phyloP scores from a whole-genome alignment of 2,888 invertebrate genomes.

The Malacosoma neustria region DNA sequence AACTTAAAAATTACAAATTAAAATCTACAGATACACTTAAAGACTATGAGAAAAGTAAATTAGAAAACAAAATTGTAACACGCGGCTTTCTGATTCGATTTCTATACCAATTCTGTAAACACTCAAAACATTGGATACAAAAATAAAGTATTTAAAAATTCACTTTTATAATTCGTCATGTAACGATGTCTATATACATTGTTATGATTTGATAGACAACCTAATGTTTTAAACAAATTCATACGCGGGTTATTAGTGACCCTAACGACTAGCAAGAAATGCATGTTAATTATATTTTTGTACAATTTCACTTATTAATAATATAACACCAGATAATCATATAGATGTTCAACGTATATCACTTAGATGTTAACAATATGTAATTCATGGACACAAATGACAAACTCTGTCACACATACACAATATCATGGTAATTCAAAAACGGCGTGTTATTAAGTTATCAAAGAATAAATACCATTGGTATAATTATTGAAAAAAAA shows the following conservation, averaged over 20 bases:
- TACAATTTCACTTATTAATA: constrained; percentile 69
- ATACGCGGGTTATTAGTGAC: constrained; percentile 49
- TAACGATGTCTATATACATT: constrained; percentile 7
- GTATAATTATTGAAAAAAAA: too few species aligned
- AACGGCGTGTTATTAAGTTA: too few species aligned
- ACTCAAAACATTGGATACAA: constrained; percentile 66
- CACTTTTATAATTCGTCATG: constrained; percentile 19
- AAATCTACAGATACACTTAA: not conserved
- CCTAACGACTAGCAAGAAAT: constrained; percentile 72
- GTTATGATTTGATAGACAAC: constrained; percentile 27
- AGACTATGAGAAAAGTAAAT: not conserved
- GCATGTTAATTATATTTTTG: constrained; percentile 64
- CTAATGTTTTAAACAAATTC: constrained; percentile 31
- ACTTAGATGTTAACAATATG: constrained; percentile 63
- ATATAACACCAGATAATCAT: constrained; percentile 68
- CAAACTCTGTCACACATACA: not conserved
- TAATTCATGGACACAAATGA: not conserved
- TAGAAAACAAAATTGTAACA: constrained; percentile 12
- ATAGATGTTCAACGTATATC: constrained; percentile 63
- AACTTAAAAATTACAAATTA: constrained; percentile 21
- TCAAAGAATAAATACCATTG: too few species aligned
- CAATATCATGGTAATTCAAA: not conserved
- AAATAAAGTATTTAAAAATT: constrained; percentile 61
- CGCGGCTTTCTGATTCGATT: constrained; percentile 31
- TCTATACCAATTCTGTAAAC: constrained; percentile 30